Base-by-base conservation (phyloP, 2,113 vertebrate species). In the Mus pahari region DNA sequence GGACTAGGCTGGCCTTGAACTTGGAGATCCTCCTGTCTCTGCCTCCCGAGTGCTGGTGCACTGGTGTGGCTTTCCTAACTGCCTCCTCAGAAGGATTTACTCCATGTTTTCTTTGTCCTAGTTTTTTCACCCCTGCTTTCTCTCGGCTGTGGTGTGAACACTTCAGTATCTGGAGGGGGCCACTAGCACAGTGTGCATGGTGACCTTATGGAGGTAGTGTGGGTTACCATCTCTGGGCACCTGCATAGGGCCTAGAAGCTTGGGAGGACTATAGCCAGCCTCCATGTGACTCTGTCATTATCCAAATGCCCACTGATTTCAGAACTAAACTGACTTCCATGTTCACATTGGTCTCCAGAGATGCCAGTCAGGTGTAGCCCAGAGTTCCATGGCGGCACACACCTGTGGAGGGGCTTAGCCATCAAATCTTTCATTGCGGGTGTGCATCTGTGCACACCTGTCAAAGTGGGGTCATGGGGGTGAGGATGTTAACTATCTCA, bases 391-490 rank as follows among this genome's bases (percentile, higher is more conserved):
- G n/a, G 39, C 14, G 5, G 19, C 3, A 17, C 22, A 28, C 5
- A 10, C 73, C 36, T 77, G 91, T 31, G 36, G 90, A 31, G 42
- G 94, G 79, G 26, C 0, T 0, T 1, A 24, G 28, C 22, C 31
- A 0, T 20, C n/a, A 24, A 33, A 62, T 33, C 33, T 19, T 73
- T 66, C 0, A 36, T 60, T 11, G 42, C 42, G 74, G 26, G 50
- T 1, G 2, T 28, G 0, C 1, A 4, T 55, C 64, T 58, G 39
- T 28, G 6, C 7, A 36, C 42, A 79, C 7, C 28, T 70, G 86
- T 58, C 20, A 0, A 0, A 3, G 33, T 22, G 7, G 39, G 81
- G n/a, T 19, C 0, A 4, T 0, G n/a, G 9, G 20, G 17, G 0
- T 1, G 31, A 16, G 0, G 0, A 10, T 42, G 42, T 33, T 68